These are phyloP conservation scores for Bradypodion pumilum DNA, from an alignment of 2,797 vertebrate species.

Conservation along the genomic window DNA sequence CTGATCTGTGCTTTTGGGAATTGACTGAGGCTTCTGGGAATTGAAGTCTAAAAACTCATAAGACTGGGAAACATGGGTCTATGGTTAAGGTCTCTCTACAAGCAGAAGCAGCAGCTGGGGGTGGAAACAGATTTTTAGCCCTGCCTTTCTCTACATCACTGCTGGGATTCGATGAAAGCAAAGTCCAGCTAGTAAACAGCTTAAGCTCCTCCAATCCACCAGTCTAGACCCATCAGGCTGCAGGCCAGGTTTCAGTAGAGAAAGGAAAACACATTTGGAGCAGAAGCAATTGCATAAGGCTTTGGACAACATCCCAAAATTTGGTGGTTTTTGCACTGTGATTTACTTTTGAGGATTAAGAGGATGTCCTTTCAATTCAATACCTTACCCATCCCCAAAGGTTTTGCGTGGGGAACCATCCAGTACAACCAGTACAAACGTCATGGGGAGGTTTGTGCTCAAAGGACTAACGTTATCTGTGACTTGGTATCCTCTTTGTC, in stretches of 20 bases:
- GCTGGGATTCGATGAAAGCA: neutral
- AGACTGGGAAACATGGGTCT: too few species aligned
- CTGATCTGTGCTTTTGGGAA: too few species aligned
- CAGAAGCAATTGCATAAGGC: slow-evolving; percentile 41
- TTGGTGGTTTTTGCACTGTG: slow-evolving; percentile 24
- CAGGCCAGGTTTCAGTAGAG: slow-evolving; percentile 35
- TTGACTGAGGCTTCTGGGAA: too few species aligned
- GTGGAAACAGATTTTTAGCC: too few species aligned
- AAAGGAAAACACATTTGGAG: slow-evolving; percentile 37
- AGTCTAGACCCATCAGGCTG: slow-evolving; percentile 33
- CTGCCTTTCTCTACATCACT: neutral
- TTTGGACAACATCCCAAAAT: slow-evolving; percentile 40
- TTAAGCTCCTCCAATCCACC: slow-evolving; percentile 9
- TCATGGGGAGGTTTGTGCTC: neutral
- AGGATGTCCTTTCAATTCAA: neutral
- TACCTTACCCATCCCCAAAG: too few species aligned
- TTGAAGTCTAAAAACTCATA: too few species aligned
- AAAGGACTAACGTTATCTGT: neutral
- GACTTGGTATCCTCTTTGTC: neutral
- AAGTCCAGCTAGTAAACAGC: slow-evolving; percentile 22
- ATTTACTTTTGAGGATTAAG: slow-evolving; percentile 55
- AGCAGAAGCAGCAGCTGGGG: neutral
- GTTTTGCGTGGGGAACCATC: neutral
- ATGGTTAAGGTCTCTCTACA: neutral
- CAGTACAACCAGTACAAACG: neutral